Conservation (phyloP, 2,888 invertebrate species). For the Spisula solida region DNA sequence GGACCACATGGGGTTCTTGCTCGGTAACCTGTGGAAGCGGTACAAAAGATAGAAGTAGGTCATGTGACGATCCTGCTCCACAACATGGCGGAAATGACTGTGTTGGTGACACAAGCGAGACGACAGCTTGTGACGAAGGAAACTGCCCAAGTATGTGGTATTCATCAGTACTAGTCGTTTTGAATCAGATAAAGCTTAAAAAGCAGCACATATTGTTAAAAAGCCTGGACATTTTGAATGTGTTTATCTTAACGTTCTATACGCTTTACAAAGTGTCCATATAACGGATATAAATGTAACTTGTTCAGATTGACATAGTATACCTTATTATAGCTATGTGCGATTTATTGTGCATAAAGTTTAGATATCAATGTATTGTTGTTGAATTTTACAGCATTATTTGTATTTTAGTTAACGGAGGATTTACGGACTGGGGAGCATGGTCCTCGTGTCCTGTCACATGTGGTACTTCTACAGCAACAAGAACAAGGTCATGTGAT, state of each 20-base stretch:
- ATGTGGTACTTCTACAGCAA: slow-evolving; percentile 45
- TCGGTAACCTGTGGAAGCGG: slow-evolving; percentile 82
- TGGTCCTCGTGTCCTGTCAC: slow-evolving; percentile 46
- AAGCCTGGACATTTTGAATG: too few relatives aligned
- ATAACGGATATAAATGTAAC: too few relatives aligned
- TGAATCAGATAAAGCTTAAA: too few relatives aligned
- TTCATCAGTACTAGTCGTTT: too few relatives aligned
- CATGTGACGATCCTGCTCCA: slow-evolving; percentile 70
- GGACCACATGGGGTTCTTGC: slow-evolving; percentile 80
- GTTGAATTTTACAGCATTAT: too few relatives aligned
- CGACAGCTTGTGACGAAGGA: slow-evolving; percentile 69
- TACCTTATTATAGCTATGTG: too few relatives aligned
- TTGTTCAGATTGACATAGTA: too few relatives aligned
- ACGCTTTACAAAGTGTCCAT: too few relatives aligned
- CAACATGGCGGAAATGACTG: slow-evolving; percentile 77
- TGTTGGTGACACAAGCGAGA: slow-evolving; percentile 70
- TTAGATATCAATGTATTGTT: too few relatives aligned
- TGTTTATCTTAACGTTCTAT: too few relatives aligned
- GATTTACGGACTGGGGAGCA: slow-evolving; percentile 44
- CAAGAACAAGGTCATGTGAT: slow-evolving; percentile 39
- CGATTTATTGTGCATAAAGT: too few relatives aligned
- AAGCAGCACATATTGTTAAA: too few relatives aligned
- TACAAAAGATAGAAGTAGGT: slow-evolving; percentile 64
- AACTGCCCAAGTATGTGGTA: not conserved
- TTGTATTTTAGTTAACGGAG: slow-evolving; percentile 44